These are phyloP conservation scores for Trichonephila clavata DNA, from an alignment of 1,140 invertebrate species.

Conservation along the genomic window DNA sequence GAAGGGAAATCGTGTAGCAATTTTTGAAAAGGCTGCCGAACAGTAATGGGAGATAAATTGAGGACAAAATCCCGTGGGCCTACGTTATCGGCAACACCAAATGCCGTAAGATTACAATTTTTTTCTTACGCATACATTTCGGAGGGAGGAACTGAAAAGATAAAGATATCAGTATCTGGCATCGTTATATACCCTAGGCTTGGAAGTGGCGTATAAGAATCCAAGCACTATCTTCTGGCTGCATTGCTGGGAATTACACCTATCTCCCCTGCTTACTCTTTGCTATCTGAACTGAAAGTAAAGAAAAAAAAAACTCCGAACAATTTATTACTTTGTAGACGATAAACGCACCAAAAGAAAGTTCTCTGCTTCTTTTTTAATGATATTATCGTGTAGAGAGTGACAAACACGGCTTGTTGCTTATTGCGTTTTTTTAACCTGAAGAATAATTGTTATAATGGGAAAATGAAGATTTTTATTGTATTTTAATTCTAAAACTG, in stretches of 20 bases:
- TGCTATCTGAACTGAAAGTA: constrained; percentile 30
- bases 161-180: constrained; percentile 45
- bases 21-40: constrained; percentile 52
- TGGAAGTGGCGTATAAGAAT: background rate
- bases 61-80: constrained; percentile 45
- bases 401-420: constrained; percentile 36
- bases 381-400: background rate
- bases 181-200: constrained; percentile 39
- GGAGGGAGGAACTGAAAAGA: background rate
- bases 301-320: background rate
- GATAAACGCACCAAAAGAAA: constrained; percentile 31
- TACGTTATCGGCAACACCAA: constrained; percentile 64
- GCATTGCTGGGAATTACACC: constrained; percentile 32
- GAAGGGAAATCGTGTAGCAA: constrained; percentile 2
- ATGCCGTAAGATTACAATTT: constrained; percentile 61
- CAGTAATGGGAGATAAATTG: constrained; percentile 66
- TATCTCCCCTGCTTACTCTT: constrained; percentile 42
- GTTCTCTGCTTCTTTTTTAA: background rate
- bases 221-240: constrained; percentile 47
- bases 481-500: too few species aligned
- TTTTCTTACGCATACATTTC: constrained; percentile 61
- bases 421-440: background rate
- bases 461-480: background rate
- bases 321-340: constrained; percentile 38
- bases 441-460: background rate